Conservation (phyloP, 2,113 vertebrate genomes). For the Neoarius graeffei region DNA sequence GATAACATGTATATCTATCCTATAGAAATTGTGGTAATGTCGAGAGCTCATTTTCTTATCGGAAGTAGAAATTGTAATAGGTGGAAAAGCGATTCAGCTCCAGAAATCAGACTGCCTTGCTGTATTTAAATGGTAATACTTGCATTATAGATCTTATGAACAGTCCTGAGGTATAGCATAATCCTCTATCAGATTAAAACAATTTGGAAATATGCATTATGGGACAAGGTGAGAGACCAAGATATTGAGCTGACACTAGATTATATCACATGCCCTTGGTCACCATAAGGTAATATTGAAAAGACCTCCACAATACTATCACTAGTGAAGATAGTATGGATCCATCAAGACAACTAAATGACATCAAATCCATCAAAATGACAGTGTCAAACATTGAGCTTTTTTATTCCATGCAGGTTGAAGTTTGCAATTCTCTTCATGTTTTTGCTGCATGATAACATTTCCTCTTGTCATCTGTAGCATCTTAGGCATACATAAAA, state of each 20-base stretch:
- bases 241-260: slow-evolving; percentile 12
- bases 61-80: not conserved
- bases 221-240: not conserved
- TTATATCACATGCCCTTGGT: not conserved
- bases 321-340: slow-evolving; percentile 5
- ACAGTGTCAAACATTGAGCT: slow-evolving; percentile 1
- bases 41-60: not conserved
- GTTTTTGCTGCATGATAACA: not conserved
- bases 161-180: not conserved
- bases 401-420: not conserved
- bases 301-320: not conserved
- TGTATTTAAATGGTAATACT: not conserved
- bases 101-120: not conserved
- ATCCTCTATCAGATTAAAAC: not conserved
- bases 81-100: not conserved
- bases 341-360: not conserved
- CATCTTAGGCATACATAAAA: not conserved
- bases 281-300: not conserved
- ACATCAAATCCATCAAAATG: slow-evolving; percentile 4
- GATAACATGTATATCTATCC: not conserved
- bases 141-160: not conserved
- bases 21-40: not conserved
- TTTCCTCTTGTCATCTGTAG: not conserved
- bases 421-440: not conserved
- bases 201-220: not conserved